Percentiles rank a stretch among this genome's conserved stretches.
phyloP scores from a whole-genome alignment of 2,113 vertebrate genomes.

The Haemorhous mexicanus region DNA sequence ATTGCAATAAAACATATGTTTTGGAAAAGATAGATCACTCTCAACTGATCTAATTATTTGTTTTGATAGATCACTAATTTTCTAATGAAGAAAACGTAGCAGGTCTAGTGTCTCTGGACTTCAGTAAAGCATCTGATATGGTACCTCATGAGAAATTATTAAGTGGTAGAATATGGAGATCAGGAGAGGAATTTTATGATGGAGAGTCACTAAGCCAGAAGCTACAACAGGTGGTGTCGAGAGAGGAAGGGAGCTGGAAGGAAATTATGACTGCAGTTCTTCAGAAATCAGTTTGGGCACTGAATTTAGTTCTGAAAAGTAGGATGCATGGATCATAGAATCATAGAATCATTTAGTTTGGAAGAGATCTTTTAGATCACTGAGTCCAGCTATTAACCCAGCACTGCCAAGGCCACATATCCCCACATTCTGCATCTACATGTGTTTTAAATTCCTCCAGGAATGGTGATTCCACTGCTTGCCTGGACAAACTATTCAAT shows the following conservation, averaged over 20 bases:
- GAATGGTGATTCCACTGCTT: background rate
- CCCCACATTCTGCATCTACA: background rate
- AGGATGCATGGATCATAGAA: background rate
- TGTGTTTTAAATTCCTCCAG: background rate
- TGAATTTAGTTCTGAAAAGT: background rate
- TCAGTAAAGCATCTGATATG: slow-evolving; percentile 17
- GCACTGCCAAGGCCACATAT: background rate
- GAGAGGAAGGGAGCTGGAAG: background rate
- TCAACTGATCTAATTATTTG: background rate
- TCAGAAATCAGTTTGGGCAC: background rate
- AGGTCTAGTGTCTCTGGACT: slow-evolving; percentile 18
- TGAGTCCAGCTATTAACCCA: background rate
- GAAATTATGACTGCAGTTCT: background rate
- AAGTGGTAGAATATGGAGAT: background rate
- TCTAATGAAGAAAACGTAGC: slow-evolving; percentile 29
- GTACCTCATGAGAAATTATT: slow-evolving; percentile 15
- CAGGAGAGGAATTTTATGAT: background rate
- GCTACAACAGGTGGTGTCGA: background rate
- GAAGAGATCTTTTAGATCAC: background rate
- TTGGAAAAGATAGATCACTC: slow-evolving; percentile 14
- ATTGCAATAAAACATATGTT: background rate
- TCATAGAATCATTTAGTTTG: background rate
- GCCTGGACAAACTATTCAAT: background rate
- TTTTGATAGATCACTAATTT: slow-evolving; percentile 15
- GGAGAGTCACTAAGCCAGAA: background rate